phyloP scores from a whole-genome alignment of 2,113 vertebrate genomes.

The Falco punctatus region DNA sequence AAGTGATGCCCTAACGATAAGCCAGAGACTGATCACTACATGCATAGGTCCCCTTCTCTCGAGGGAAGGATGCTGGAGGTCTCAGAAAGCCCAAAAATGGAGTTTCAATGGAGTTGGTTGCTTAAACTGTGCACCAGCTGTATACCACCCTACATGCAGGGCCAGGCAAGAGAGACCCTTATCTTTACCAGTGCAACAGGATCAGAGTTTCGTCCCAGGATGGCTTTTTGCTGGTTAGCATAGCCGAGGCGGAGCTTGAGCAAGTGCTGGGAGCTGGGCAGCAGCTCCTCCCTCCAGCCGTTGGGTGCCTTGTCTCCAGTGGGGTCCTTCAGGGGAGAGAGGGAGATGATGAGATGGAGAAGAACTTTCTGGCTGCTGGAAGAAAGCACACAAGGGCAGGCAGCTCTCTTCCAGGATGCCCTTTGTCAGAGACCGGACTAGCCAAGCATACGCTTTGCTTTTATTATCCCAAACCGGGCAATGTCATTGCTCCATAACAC shows the following conservation, averaged over 20 bases:
- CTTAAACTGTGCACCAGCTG: neutral
- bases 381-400: rapidly evolving
- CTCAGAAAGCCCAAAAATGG: neutral
- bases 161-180: neutral
- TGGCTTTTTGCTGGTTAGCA: neutral
- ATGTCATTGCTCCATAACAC: neutral
- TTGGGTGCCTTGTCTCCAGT: neutral
- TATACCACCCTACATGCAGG: neutral
- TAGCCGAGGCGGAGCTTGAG: neutral
- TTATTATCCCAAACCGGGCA: neutral
- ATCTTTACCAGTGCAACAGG: rapidly evolving
- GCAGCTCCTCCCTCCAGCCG: neutral
- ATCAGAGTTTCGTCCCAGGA: neutral
- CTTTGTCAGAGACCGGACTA: neutral
- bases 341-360: neutral
- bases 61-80: neutral
- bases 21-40: neutral
- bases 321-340: neutral
- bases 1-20: neutral
- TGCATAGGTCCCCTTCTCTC: neutral
- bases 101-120: neutral
- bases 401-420: neutral
- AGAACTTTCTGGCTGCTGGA: neutral
- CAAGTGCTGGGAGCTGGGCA: rapidly evolving
- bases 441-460: neutral